Percentiles rank a stretch among this genome's conserved stretches.
These are phyloP conservation scores for Spodoptera picta DNA, from an alignment of 2,888 invertebrate genomes.

Conservation along the genomic window DNA sequence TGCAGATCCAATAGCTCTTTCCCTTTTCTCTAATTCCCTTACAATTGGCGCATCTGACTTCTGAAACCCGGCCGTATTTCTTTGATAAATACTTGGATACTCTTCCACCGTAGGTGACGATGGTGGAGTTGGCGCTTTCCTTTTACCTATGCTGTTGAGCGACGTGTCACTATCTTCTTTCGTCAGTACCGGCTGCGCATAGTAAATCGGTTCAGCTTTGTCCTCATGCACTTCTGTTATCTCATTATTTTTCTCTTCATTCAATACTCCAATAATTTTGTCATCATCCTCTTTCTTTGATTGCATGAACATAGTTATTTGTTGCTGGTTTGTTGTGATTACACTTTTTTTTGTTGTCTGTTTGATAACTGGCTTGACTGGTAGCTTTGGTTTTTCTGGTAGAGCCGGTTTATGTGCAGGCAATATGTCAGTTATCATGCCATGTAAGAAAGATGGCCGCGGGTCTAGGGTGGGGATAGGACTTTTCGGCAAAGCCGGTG, in stretches of 20 bases:
- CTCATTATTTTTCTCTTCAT: constrained; percentile 80
- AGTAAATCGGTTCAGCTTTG: constrained; percentile 79
- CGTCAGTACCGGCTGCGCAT: constrained; percentile 84
- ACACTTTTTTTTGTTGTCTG: constrained; percentile 79
- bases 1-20: constrained; percentile 86
- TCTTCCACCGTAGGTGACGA: constrained; percentile 85
- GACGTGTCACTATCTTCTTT: constrained; percentile 89
- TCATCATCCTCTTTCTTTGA: constrained; percentile 74
- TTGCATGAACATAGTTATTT: constrained; percentile 87
- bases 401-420: constrained; percentile 89
- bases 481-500: constrained; percentile 91
- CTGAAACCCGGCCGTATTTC: constrained; percentile 86
- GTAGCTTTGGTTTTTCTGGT: constrained; percentile 91
- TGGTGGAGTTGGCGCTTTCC: constrained; percentile 94
- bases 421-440: constrained; percentile 86
- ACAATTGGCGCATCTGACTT: constrained; percentile 92
- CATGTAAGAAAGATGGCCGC: constrained; percentile 92
- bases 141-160: constrained; percentile 89
- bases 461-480: constrained; percentile 90
- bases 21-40: constrained; percentile 93
- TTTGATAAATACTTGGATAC: constrained; percentile 87
- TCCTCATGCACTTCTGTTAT: constrained; percentile 77
- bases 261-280: constrained; percentile 65
- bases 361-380: constrained; percentile 89
- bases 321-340: constrained; percentile 79